Percentiles rank a stretch among this genome's conserved stretches.
Conservation (phyloP, 1,140 invertebrate species). For the Drosophila busckii region DNA sequence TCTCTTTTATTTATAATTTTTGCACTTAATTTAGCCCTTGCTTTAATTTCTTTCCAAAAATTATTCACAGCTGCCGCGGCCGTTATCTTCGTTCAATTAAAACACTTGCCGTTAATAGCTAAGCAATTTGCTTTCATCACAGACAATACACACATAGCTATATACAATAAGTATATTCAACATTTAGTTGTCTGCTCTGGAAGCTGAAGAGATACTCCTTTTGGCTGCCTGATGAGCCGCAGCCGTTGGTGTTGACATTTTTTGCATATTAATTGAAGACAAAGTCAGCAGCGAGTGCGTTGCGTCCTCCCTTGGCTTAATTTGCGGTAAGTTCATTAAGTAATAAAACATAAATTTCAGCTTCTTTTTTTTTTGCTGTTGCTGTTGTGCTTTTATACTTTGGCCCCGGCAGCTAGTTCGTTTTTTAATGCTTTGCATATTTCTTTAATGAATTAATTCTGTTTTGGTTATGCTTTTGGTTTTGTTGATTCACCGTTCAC, state of each 20-base stretch:
- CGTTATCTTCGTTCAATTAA: conserved; percentile 50
- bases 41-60: neutral
- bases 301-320: conserved; percentile 60
- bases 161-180: too few species aligned
- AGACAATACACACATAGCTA: conserved; percentile 20
- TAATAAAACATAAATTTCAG: conserved; percentile 77
- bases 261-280: conserved; percentile 74
- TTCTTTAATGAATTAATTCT: conserved; percentile 77
- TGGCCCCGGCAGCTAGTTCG: conserved; percentile 36
- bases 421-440: conserved; percentile 69
- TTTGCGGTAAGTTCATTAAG: conserved; percentile 77
- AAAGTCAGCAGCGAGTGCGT: conserved; percentile 17
- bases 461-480: conserved; percentile 64
- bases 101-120: conserved; percentile 59
- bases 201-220: too few species aligned
- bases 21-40: conserved; percentile 14
- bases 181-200: too few species aligned
- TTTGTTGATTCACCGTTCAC: conserved; percentile 75
- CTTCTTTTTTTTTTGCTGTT: conserved; percentile 43
- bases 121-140: conserved; percentile 54
- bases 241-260: conserved; percentile 62
- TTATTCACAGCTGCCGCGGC: neutral
- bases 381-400: conserved; percentile 4
- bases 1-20: too few species aligned
- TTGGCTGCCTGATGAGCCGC: conserved; percentile 42